Conservation (phyloP, 2,888 invertebrate genomes). For the Creontiades dilutus region DNA sequence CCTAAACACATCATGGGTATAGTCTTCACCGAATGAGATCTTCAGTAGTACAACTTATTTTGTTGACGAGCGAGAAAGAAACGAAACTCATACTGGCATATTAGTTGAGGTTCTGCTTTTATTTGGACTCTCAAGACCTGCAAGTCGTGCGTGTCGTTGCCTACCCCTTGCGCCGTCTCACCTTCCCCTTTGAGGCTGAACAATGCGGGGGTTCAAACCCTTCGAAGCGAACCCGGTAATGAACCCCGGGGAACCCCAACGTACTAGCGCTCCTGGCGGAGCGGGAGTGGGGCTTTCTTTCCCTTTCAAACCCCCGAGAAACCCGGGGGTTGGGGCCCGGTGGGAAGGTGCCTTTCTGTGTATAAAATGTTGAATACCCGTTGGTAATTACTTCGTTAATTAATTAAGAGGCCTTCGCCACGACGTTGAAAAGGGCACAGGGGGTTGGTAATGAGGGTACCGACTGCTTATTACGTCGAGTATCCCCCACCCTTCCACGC, state of each 20-base stretch:
- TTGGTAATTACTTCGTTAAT: conserved; percentile 70
- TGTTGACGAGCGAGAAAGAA: too few species aligned
- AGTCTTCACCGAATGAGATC: too few species aligned
- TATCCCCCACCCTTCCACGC: conserved; percentile 43
- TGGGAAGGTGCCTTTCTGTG: neutral
- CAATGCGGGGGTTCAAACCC: neutral
- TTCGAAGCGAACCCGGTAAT: neutral
- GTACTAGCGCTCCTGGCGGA: neutral
- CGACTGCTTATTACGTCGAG: conserved; percentile 68
- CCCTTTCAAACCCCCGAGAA: conserved; percentile 30
- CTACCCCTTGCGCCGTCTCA: conserved; percentile 43
- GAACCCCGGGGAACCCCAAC: neutral
- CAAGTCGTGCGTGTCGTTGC: conserved; percentile 65
- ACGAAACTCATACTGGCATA: too few species aligned
- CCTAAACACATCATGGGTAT: too few species aligned
- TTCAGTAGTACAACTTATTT: too few species aligned
- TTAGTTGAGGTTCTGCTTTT: neutral
- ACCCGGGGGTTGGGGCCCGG: neutral
- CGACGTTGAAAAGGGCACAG: neutral
- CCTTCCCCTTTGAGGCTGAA: neutral
- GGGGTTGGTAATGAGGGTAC: conserved; percentile 64
- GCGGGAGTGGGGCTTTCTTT: neutral
- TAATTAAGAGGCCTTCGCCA: conserved; percentile 58
- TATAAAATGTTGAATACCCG: conserved; percentile 68
- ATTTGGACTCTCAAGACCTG: neutral